Percentiles rank a stretch among this genome's conserved stretches.
These are phyloP conservation scores for Phoebastria nigripes DNA, from an alignment of 2,797 vertebrate genomes.

Conservation along the genomic window DNA sequence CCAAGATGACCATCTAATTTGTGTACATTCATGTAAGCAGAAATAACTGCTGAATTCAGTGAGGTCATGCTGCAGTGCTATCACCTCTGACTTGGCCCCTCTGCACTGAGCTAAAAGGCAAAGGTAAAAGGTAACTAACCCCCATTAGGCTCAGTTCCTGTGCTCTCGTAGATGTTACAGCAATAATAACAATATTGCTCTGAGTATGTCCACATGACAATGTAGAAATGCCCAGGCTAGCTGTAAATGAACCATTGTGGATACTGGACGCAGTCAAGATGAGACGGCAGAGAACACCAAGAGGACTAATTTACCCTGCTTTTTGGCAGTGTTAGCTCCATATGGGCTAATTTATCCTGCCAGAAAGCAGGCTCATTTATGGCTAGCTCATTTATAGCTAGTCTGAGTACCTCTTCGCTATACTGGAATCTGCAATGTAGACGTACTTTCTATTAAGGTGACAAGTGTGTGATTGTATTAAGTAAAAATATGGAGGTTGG, in stretches of 20 bases:
- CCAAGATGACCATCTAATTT: not conserved
- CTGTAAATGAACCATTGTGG: not conserved
- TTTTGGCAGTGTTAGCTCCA: constrained; percentile 27
- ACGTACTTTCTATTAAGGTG: not conserved
- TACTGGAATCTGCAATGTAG: not conserved
- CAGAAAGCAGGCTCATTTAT: not conserved
- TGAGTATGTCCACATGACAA: not conserved
- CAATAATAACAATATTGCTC: not conserved
- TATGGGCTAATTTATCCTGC: constrained; percentile 18
- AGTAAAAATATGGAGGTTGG: not conserved
- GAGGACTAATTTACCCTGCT: not conserved
- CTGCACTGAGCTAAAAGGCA: not conserved
- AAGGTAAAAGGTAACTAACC: not conserved
- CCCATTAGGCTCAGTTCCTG: not conserved
- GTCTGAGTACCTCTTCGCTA: not conserved
- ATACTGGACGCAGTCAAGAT: not conserved
- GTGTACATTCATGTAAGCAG: not conserved
- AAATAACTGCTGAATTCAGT: not conserved
- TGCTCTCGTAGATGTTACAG: not conserved
- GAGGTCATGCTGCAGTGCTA: not conserved
- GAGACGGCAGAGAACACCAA: constrained; percentile 9
- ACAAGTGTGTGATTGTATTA: not conserved
- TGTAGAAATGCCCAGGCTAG: not conserved
- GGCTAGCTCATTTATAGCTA: constrained; percentile 21
- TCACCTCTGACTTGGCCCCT: not conserved